Base-by-base conservation (phyloP, 2,888 invertebrate species). In the Xanthia togata region DNA sequence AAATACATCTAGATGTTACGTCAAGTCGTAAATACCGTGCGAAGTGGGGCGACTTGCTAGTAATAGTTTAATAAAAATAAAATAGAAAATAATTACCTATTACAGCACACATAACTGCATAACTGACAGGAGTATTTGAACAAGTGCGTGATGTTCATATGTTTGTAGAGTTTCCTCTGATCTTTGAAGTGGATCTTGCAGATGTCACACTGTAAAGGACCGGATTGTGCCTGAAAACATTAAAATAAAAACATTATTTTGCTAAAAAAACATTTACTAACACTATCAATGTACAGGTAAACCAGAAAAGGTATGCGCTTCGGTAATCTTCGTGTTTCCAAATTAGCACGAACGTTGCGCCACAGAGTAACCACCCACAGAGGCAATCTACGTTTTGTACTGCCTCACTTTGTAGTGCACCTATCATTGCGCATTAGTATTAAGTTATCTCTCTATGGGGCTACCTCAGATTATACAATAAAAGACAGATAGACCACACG, bases 81-180 rank as follows among this genome's bases (percentile, higher is more conserved):
- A 44, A 35, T 31, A n/a, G 0, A 44, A 59, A 41, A 75, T 53
- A 64, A 38, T 86, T 79, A 95, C 95, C 91, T 93, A 85, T 93
- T 94, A 78, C 90, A 94, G 79, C 93, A 95, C n/a, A 93, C 90
- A 63, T 88, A 95, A n/a, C 88, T 91, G 84, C 96, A 96, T 67
- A 91, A 76, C 64, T 92, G 93, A 81, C 96, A 96, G 1, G 94
- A 91, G 78, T 93, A 96, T 78, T 94, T 95, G 87, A 90, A 93
- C 4, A 95, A 86, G 76, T 96, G 96, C 0, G 94, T 93, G 62
- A 92, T 94, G 57, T 90, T 93, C 96, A 96, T 96, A 75, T 96
- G 96, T 50, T 94, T 95, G 89, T 96, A 96, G 85, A 96, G 89
- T 73, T 93, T 93, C 35, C 96, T 90, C 4, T 93, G 89, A 65